Evolutionary conservation across 2,113 vertebrate species (phyloP).

Genomic region (Tyto alba): DNA sequence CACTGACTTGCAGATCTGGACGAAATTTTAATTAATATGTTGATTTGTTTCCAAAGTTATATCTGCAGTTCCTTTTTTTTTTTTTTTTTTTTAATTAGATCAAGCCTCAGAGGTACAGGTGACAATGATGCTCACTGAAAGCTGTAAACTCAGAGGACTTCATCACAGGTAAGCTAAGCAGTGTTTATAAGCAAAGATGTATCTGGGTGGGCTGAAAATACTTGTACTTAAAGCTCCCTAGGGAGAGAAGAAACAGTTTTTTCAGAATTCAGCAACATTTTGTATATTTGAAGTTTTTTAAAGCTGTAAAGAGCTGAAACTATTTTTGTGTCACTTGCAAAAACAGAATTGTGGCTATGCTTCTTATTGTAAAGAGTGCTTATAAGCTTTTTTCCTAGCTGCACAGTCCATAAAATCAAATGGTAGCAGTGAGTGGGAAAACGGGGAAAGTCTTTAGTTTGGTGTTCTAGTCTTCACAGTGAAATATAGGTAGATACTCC

Average conservation of each 20-base stretch:
- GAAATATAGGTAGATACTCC: not conserved
- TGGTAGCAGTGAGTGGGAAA: not conserved
- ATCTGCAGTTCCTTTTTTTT: not conserved
- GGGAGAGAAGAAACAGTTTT: not conserved
- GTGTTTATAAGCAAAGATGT: not conserved
- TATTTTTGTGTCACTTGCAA: not conserved
- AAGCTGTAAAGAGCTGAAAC: not conserved
- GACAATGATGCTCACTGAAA: slow-evolving; percentile 99
- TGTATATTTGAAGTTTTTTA: not conserved
- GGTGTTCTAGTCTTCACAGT: not conserved
- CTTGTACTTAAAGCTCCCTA: not conserved
- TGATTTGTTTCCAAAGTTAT: not conserved
- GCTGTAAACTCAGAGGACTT: slow-evolving; percentile 95
- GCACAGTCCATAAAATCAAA: not conserved
- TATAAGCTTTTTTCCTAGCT: not conserved
- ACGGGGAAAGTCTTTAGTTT: not conserved
- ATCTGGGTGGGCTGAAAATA: not conserved
- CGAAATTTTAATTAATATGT: not conserved
- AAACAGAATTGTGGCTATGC: not conserved
- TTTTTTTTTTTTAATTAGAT: slow-evolving; percentile 71
- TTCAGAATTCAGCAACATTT: not conserved
- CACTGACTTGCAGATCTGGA: not conserved
- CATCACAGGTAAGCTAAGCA: slow-evolving; percentile 87
- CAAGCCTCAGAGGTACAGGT: slow-evolving; percentile 97
- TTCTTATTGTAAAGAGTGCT: not conserved